Evolutionary conservation across 53 echinoderm and acorn worm species (phyloP).

Genomic region (Pentamera pediparva): DNA sequence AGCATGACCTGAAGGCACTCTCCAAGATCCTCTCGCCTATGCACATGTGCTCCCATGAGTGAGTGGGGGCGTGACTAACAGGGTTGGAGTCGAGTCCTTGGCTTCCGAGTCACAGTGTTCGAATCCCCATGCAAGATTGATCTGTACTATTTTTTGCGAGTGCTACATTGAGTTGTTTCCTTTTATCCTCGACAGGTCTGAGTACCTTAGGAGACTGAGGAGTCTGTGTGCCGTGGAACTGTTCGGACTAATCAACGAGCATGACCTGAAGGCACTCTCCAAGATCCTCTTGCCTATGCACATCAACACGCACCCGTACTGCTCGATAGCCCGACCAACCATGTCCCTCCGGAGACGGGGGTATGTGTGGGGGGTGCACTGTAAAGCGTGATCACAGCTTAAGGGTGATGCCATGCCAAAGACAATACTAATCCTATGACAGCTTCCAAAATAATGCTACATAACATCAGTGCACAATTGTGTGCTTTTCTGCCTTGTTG

Average conservation of each 20-base stretch:
- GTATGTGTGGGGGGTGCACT: slow-evolving; percentile 45
- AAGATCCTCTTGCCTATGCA: slow-evolving; percentile 38
- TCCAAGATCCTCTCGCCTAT: slow-evolving; percentile 31
- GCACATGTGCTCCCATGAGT: no score
- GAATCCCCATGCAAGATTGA: no score
- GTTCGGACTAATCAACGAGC: slow-evolving; percentile 60
- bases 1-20: slow-evolving; percentile 36
- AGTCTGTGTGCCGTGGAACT: slow-evolving; percentile 56
- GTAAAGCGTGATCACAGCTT: slow-evolving; percentile 29
- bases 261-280: slow-evolving; percentile 33
- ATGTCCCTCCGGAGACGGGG: slow-evolving; percentile 14
- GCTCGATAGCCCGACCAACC: slow-evolving; percentile 76
- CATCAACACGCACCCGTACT: slow-evolving; percentile 81
- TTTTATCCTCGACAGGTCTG: not conserved
- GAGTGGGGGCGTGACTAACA: no score
- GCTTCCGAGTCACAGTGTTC: no score
- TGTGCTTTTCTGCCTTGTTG: no score
- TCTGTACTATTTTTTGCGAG: not conserved
- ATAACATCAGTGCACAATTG: no score
- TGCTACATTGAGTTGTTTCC: not conserved
- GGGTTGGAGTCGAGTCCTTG: no score
- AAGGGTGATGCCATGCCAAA: no score
- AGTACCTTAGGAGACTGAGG: slow-evolving; percentile 23
- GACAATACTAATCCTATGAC: no score
- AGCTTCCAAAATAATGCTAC: no score